Conservation (phyloP, 2,113 vertebrate genomes). For the Tachuris rubrigastra region DNA sequence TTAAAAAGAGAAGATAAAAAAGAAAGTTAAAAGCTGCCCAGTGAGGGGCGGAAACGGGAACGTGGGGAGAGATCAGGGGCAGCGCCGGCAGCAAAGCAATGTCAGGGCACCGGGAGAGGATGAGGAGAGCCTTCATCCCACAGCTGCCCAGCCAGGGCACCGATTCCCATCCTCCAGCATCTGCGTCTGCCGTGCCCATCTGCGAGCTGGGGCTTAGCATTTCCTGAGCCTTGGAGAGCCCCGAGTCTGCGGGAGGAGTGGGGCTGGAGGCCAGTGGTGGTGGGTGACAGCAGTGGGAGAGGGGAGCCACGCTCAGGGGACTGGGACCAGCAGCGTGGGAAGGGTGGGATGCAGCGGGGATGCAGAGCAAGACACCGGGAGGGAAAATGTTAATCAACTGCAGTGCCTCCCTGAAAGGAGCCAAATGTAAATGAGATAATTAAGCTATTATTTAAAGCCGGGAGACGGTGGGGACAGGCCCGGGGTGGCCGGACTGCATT, state of each 20-base stretch:
- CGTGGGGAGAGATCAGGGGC: conserved; percentile 25
- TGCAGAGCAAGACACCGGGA: conserved; percentile 41
- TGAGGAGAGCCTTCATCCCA: not conserved
- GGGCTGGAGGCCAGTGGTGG: not conserved
- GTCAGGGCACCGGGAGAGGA: not conserved
- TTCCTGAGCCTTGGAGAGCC: not conserved
- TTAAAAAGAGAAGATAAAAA: conserved; percentile 58
- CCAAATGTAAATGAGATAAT: conserved; percentile 79
- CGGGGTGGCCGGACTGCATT: conserved; percentile 56
- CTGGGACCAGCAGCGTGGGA: not conserved
- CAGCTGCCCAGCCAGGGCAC: not conserved
- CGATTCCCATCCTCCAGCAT: not conserved
- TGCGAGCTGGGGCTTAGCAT: not conserved
- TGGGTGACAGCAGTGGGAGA: not conserved
- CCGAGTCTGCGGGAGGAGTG: fast-evolving
- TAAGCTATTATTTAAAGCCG: conserved; percentile 77
- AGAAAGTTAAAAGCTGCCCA: conserved; percentile 59
- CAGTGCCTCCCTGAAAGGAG: conserved; percentile 69
- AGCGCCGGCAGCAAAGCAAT: not conserved
- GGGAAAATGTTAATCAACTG: conserved; percentile 74
- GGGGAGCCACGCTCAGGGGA: fast-evolving
- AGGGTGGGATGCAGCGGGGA: conserved; percentile 15
- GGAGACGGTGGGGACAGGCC: conserved; percentile 62
- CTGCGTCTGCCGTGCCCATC: not conserved
- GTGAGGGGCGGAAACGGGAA: conserved; percentile 44